phyloP scores from a whole-genome alignment of 2,888 invertebrate genomes.

The Machimus atricapillus region DNA sequence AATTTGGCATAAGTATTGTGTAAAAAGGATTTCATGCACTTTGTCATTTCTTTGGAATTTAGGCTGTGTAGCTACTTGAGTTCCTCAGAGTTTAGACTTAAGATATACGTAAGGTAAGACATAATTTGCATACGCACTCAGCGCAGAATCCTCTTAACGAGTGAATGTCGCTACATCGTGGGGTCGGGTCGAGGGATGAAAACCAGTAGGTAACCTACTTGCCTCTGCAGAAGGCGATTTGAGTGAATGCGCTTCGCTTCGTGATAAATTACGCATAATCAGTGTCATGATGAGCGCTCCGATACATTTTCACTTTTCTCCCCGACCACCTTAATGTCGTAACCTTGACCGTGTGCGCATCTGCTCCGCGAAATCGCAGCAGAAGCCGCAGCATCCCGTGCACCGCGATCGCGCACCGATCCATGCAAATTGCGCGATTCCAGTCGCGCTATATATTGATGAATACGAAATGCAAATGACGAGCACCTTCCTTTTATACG shows the following conservation, averaged over 20 bases:
- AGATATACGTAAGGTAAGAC: not conserved
- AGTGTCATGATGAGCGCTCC: slow-evolving; percentile 44
- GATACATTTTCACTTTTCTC: slow-evolving; percentile 7
- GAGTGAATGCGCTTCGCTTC: slow-evolving; percentile 44
- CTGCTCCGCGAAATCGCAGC: not conserved
- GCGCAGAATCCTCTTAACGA: not conserved
- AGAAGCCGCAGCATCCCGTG: not conserved
- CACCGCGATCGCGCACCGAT: not conserved
- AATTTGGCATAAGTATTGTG: too few species aligned
- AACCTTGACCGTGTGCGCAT: slow-evolving; percentile 17
- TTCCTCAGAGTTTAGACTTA: not conserved
- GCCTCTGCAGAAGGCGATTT: slow-evolving; percentile 30
- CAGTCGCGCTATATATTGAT: slow-evolving; percentile 18
- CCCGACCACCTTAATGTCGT: not conserved
- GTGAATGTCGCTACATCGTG: not conserved
- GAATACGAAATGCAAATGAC: slow-evolving; percentile 39
- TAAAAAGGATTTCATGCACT: too few species aligned
- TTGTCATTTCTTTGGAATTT: not conserved
- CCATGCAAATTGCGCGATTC: slow-evolving; percentile 27
- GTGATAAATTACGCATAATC: slow-evolving; percentile 48
- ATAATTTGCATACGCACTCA: not conserved
- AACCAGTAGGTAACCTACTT: slow-evolving; percentile 16
- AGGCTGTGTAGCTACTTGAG: not conserved
- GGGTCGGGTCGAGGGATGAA: not conserved
- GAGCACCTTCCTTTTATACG: slow-evolving; percentile 25